Evolutionary conservation across 2,888 invertebrate genomes (phyloP).

Genomic region (Cosmorhoe ocellata): DNA sequence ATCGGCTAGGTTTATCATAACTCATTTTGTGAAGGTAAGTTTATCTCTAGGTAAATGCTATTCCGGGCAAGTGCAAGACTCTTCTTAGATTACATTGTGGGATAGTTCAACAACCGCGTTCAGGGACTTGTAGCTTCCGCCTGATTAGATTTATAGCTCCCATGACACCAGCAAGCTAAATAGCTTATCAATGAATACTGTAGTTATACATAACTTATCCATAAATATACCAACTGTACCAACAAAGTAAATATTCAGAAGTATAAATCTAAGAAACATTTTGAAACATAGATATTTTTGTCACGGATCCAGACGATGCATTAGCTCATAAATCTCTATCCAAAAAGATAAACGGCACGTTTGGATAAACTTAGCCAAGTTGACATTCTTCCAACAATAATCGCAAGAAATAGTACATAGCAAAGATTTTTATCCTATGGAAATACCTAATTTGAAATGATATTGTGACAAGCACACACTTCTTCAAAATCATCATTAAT

Average conservation of each 20-base stretch:
- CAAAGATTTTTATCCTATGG: too few species aligned
- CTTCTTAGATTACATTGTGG: not conserved
- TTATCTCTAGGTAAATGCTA: too few species aligned
- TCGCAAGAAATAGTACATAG: too few species aligned
- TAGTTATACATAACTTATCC: not conserved
- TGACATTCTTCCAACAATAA: too few species aligned
- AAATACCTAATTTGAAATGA: too few species aligned
- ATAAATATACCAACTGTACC: not conserved
- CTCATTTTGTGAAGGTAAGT: too few species aligned
- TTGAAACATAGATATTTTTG: not conserved
- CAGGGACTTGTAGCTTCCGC: conserved; percentile 3
- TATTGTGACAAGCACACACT: too few species aligned
- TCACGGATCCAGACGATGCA: conserved; percentile 6
- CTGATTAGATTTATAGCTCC: conserved; percentile 2
- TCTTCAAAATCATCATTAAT: too few species aligned
- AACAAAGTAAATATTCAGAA: too few species aligned
- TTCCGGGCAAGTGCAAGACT: too few species aligned
- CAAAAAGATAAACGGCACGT: conserved; percentile 4
- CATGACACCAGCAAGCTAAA: not conserved
- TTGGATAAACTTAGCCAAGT: not conserved
- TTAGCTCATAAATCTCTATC: conserved; percentile 12
- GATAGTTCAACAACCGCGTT: conserved; percentile 15
- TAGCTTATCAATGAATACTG: conserved; percentile 1
- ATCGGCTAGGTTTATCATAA: too few species aligned
- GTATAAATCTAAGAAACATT: too few species aligned